Percentiles rank a stretch among this genome's conserved stretches.
These are phyloP conservation scores for Phlogophora meticulosa DNA, from an alignment of 2,888 invertebrate genomes.

Conservation along the genomic window DNA sequence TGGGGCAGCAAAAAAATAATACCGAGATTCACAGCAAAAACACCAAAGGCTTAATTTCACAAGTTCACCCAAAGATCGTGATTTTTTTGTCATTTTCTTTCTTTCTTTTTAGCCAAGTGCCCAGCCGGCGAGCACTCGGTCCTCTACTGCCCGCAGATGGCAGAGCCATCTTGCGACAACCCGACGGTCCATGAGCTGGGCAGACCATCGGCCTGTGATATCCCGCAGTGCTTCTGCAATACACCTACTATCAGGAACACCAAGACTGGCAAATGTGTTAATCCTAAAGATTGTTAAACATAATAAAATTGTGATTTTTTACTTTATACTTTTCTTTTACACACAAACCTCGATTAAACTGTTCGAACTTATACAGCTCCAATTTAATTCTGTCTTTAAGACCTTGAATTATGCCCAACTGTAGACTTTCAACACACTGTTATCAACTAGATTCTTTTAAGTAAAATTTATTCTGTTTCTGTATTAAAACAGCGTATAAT, in stretches of 20 bases:
- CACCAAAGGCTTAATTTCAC: no score
- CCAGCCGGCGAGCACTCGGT: constrained; percentile 80
- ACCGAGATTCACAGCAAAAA: no score
- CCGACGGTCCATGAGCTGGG: constrained; percentile 71
- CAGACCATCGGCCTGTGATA: constrained; percentile 66
- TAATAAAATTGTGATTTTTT: not conserved
- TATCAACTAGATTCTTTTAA: no score
- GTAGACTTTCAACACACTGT: no score
- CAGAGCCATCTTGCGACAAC: constrained; percentile 78
- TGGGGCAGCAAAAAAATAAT: no score
- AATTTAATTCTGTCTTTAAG: no score
- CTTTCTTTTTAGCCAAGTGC: constrained; percentile 71
- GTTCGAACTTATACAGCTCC: no score
- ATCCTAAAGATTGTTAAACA: constrained; percentile 64
- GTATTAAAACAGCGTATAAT: no score
- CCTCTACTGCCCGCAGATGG: constrained; percentile 78
- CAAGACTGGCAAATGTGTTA: constrained; percentile 75
- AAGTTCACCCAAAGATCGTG: not conserved
- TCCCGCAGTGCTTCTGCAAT: constrained; percentile 82
- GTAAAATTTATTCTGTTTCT: no score
- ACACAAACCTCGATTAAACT: no score
- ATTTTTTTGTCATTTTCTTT: not conserved
- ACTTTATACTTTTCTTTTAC: no score
- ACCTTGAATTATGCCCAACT: no score
- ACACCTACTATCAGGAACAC: constrained; percentile 75